phyloP scores from a whole-genome alignment of 2,113 vertebrate species.

The Aviceda subcristata region DNA sequence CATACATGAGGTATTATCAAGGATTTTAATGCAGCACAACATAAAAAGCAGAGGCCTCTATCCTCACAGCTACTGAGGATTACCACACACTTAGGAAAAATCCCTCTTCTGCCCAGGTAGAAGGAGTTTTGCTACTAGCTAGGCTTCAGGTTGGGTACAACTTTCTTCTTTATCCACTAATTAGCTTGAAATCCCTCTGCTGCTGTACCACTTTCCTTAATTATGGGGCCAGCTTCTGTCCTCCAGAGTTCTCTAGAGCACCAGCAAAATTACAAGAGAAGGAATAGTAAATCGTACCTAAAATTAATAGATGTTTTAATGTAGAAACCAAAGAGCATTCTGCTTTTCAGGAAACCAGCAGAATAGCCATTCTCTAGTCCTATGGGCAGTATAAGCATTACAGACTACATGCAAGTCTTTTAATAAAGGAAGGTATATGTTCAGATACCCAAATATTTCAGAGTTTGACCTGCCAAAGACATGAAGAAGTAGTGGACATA shows the following conservation, averaged over 20 bases:
- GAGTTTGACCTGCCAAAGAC: conserved; percentile 36
- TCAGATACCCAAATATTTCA: conserved; percentile 12
- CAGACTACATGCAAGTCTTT: not conserved
- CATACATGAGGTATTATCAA: not conserved
- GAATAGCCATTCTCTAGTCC: not conserved
- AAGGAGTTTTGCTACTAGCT: not conserved
- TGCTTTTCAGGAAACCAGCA: not conserved
- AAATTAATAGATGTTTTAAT: not conserved
- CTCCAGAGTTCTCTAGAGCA: not conserved
- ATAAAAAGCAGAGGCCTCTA: not conserved
- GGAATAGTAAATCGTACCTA: not conserved
- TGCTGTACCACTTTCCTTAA: not conserved
- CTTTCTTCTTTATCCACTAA: not conserved
- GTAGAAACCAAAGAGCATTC: not conserved
- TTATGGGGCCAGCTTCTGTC: not conserved
- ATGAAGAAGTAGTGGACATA: conserved; percentile 8
- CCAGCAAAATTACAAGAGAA: not conserved
- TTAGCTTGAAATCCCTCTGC: not conserved
- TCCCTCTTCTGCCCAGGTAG: not conserved
- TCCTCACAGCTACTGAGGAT: not conserved
- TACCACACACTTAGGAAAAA: not conserved
- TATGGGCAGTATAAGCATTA: not conserved
- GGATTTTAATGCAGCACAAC: not conserved
- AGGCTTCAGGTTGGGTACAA: not conserved
- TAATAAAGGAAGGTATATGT: not conserved